Evolutionary conservation across 2,888 invertebrate species (phyloP).

Genomic region (Icerya purchasi): DNA sequence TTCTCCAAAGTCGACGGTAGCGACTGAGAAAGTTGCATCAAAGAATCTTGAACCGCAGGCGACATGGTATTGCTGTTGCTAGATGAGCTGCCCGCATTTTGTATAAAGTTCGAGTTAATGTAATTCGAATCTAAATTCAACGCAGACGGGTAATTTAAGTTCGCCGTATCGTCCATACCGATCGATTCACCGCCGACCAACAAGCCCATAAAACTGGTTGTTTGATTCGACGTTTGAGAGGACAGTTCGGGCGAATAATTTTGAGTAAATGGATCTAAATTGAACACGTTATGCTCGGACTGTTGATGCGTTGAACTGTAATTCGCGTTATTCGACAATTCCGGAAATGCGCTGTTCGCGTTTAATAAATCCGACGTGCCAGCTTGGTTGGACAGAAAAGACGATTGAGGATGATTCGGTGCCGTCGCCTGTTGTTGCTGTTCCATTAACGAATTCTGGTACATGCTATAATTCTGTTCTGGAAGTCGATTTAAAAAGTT

Average conservation of each 20-base stretch:
- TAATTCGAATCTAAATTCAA: not conserved
- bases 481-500: not conserved
- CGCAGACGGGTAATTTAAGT: not conserved
- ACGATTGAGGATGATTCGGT: not conserved
- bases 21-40: no score
- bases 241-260: slow-evolving; percentile 4
- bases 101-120: not conserved
- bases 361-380: not conserved
- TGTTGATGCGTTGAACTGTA: not conserved
- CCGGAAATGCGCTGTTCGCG: not conserved
- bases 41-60: no score
- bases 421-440: not conserved
- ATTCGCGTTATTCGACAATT: not conserved
- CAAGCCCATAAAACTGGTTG: slow-evolving; percentile 11
- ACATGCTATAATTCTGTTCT: not conserved
- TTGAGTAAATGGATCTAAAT: not conserved
- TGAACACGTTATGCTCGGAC: not conserved
- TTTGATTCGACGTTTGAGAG: slow-evolving; percentile 6
- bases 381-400: not conserved
- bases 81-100: no score
- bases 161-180: not conserved
- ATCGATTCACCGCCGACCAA: slow-evolving; percentile 7
- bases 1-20: no score
- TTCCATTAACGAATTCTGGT: not conserved
- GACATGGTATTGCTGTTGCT: no score